Conservation (phyloP, 2,797 vertebrate species). For the Rallus crepitans region DNA sequence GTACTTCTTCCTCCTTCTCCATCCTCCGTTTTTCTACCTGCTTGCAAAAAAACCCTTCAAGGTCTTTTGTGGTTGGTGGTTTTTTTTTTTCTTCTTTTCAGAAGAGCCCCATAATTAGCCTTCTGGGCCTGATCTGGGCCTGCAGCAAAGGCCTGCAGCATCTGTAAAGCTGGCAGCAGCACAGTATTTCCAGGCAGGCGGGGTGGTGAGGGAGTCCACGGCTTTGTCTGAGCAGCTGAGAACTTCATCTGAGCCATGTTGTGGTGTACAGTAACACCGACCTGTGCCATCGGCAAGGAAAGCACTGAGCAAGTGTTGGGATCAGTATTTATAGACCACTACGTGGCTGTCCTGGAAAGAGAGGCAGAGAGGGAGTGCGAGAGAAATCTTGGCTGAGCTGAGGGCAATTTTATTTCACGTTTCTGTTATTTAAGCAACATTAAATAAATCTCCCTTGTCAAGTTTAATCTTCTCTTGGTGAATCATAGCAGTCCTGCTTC, state of each 20-base stretch:
- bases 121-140: conserved; percentile 64
- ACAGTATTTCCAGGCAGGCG: conserved; percentile 79
- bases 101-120: conserved; percentile 45
- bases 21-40: conserved; percentile 37
- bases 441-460: neutral
- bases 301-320: conserved; percentile 76
- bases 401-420: conserved; percentile 20
- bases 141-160: conserved; percentile 67
- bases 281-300: conserved; percentile 75
- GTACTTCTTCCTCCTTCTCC: neutral
- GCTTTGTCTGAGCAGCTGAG: conserved; percentile 85
- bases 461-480: conserved; percentile 58
- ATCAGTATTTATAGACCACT: conserved; percentile 83
- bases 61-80: too few species aligned
- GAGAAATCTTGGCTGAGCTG: conserved; percentile 15
- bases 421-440: conserved; percentile 4
- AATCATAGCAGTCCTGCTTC: conserved; percentile 21
- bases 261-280: conserved; percentile 78
- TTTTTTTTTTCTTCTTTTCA: neutral
- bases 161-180: conserved; percentile 80
- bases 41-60: neutral
- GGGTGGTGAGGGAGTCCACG: conserved; percentile 69
- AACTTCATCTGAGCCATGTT: conserved; percentile 69
- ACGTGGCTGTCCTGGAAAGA: conserved; percentile 46
- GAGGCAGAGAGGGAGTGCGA: neutral